phyloP scores from a whole-genome alignment of 2,113 vertebrate species.

The mouse (Mus musculus) region DNA sequence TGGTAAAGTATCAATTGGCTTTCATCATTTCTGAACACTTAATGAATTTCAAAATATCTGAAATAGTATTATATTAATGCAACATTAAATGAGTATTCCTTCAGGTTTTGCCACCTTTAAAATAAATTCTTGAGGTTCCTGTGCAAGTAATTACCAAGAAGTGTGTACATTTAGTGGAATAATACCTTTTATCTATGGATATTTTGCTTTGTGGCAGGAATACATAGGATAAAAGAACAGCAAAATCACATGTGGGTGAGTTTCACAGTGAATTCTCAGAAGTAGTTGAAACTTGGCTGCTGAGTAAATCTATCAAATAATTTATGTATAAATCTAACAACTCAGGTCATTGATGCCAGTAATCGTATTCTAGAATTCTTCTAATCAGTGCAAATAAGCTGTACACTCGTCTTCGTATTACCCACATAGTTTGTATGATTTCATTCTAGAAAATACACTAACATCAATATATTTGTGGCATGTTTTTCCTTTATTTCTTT shows the following conservation, averaged over 20 bases:
- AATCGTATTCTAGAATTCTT: background rate
- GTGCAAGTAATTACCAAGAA: background rate
- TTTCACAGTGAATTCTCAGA: background rate
- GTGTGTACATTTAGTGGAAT: background rate
- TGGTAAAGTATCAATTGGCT: background rate
- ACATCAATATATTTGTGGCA: background rate
- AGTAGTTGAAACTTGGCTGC: background rate
- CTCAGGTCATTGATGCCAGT: background rate
- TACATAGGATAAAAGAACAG: background rate
- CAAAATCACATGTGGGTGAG: rapidly evolving
- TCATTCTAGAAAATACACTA: background rate
- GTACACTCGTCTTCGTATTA: too few relatives aligned
- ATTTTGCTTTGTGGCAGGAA: background rate
- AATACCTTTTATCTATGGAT: background rate
- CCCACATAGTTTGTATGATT: background rate
- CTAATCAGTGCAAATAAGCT: background rate
- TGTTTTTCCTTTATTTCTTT: too few relatives aligned
- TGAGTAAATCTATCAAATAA: background rate
- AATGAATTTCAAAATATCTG: background rate
- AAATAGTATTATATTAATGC: background rate
- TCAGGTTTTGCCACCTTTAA: background rate
- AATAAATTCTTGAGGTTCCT: background rate
- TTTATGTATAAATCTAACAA: background rate
- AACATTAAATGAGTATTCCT: background rate
- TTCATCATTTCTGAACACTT: background rate